Conservation (phyloP, 2,888 invertebrate species). For the Lomographa bimaculata region DNA sequence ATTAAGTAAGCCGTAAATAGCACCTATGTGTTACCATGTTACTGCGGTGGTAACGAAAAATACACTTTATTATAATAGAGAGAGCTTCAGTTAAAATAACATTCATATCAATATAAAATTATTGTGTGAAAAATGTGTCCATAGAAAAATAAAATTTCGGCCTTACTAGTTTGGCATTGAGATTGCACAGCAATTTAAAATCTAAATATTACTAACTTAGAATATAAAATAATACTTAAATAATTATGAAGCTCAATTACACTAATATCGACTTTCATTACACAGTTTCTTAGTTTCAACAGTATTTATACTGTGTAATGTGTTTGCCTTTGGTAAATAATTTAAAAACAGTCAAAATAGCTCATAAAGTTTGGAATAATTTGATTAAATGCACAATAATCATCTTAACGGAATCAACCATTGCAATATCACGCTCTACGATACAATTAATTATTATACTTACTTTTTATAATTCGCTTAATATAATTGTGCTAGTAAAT, state of each 20-base stretch:
- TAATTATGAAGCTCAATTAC: conserved; percentile 7
- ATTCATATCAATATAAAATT: conserved; percentile 34
- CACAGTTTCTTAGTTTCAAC: conserved; percentile 11
- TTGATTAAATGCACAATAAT: conserved; percentile 22
- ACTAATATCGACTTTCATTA: conserved; percentile 15
- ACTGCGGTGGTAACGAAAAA: conserved; percentile 34
- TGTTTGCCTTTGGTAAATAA: conserved; percentile 29
- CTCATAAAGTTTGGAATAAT: conserved; percentile 19
- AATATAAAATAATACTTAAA: not conserved
- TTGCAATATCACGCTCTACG: conserved; percentile 4
- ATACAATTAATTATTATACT: too few relatives aligned
- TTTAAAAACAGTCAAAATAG: conserved; percentile 15
- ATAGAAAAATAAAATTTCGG: conserved; percentile 41
- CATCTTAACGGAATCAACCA: conserved; percentile 15
- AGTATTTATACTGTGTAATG: conserved; percentile 18
- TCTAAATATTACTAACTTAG: conserved; percentile 26
- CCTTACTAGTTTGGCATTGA: conserved; percentile 38
- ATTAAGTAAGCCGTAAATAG: conserved; percentile 73
- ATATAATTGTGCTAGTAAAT: conserved; percentile 10
- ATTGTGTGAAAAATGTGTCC: conserved; percentile 21
- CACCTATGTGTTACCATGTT: conserved; percentile 60
- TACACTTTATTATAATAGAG: conserved; percentile 6
- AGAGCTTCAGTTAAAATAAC: conserved; percentile 9
- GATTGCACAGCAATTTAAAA: conserved; percentile 44
- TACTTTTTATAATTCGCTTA: too few relatives aligned